Percentiles rank a stretch among this genome's conserved stretches.
Evolutionary conservation across 2,888 invertebrate species (phyloP).

Genomic region (Eupithecia dodoneata): DNA sequence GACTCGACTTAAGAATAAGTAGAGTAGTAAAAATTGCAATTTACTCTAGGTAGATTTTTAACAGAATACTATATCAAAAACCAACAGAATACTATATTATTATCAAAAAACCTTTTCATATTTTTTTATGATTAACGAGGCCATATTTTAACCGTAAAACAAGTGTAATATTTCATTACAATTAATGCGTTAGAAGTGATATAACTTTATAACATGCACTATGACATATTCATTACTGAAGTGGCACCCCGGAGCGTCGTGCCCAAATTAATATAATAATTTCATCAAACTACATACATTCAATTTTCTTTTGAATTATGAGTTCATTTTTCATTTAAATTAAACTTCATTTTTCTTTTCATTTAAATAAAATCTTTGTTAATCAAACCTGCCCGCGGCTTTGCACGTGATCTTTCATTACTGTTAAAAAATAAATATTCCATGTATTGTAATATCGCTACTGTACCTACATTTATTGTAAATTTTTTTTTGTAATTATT

Average conservation of each 20-base stretch:
- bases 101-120: neutral
- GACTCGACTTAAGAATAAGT: neutral
- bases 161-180: conserved; percentile 33
- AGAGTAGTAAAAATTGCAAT: neutral
- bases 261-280: conserved; percentile 30
- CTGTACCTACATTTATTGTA: too few species aligned
- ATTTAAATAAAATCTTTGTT: neutral
- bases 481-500: too few species aligned
- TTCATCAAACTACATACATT: conserved; percentile 25
- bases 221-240: conserved; percentile 24
- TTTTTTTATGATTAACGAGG: neutral
- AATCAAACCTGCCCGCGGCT: neutral
- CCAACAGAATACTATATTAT: too few species aligned
- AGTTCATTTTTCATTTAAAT: conserved; percentile 3
- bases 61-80: too few species aligned
- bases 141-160: conserved; percentile 7
- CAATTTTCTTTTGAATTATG: conserved; percentile 31
- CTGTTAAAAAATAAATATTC: neutral
- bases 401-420: neutral
- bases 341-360: too few species aligned
- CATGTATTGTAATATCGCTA: too few species aligned
- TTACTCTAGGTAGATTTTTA: neutral
- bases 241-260: conserved; percentile 37
- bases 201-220: conserved; percentile 21
- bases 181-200: conserved; percentile 38